phyloP scores from a whole-genome alignment of 1,140 invertebrate genomes.

The Adelges cooleyi region DNA sequence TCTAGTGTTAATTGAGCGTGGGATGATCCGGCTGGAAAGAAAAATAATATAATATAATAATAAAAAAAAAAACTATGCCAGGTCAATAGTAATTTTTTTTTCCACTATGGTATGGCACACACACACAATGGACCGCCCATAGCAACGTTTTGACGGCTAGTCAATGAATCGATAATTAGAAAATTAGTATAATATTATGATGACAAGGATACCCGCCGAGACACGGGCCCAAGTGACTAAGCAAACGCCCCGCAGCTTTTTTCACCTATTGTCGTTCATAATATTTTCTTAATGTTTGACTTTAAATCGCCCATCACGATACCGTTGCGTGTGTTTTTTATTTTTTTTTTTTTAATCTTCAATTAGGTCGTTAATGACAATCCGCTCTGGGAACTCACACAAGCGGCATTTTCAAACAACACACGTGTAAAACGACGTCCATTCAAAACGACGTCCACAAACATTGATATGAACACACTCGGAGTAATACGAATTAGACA shows the following conservation, averaged over 20 bases:
- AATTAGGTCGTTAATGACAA: too few relatives aligned
- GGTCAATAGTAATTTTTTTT: conserved; percentile 7
- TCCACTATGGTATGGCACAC: background rate
- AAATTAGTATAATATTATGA: too few relatives aligned
- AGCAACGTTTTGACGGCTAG: conserved; percentile 24
- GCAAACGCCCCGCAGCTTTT: conserved; percentile 23
- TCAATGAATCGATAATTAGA: conserved; percentile 28
- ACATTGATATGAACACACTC: too few relatives aligned
- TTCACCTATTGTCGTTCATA: conserved; percentile 15
- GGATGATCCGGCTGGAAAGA: conserved; percentile 15
- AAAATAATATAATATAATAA: background rate
- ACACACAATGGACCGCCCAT: conserved; percentile 25
- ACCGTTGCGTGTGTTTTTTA: background rate
- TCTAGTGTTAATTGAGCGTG: conserved; percentile 25
- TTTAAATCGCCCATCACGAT: conserved; percentile 17
- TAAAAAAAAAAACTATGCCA: background rate
- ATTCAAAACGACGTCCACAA: too few relatives aligned
- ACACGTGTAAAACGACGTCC: too few relatives aligned
- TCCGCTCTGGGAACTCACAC: too few relatives aligned
- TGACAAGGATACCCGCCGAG: conserved; percentile 14
- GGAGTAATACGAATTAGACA: too few relatives aligned
- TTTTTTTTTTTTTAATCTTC: too few relatives aligned
- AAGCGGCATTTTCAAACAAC: too few relatives aligned
- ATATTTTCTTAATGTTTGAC: conserved; percentile 16
- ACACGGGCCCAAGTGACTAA: conserved; percentile 20